Evolutionary conservation across 2,113 vertebrate species (phyloP), one percentile per base, ranked within the genome.

Genomic region (Pseudolaguvia tuberculata): DNA sequence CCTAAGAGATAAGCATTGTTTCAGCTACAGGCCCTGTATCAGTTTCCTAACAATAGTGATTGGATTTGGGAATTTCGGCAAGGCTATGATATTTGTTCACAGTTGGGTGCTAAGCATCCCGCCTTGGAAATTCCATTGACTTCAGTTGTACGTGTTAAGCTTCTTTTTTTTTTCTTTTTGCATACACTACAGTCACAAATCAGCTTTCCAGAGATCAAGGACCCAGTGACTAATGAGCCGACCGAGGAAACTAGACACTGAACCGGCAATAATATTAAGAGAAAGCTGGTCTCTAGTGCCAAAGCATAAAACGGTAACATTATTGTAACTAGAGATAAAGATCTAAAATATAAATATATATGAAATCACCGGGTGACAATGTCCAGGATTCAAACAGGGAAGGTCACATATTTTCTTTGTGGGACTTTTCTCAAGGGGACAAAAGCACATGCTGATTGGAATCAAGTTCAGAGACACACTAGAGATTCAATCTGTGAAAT

Each of bases 401-500:
- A 17, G 6, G 31, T 35, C 31, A n/a, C n/a, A 17, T 2, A 45
- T 65, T 65, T 48, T 47, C 42, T 48, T 47, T 17, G 42, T 39
- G 25, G 8, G 27, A 66, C 62, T 25, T 66, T 27, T 4, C 62
- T 45, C 42, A n/a, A n/a, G 66, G 66, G 18, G 27, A 52, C 47
- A 31, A 48, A 20, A 21, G 48, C 27, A 1, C 66, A 29, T 3
- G 55, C 51, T 69, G 63, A 71, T 42, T 51, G 14, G 12, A 52
- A 72, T 73, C 21, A 6, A 52, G 56, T 77, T 62, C 58, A 27
- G 65, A 52, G 70, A 67, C 27, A 13, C 13, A 42, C 59, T 35
- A 73, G 70, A 80, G 62, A 80, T 51, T 77, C 63, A 51, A 56
- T 21, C 29, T 80, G 76, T 79, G 63, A 81, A 72, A 82, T 27